Percentiles rank a stretch among this genome's conserved stretches.
These are phyloP conservation scores for Anser cygnoides DNA, from an alignment of 2,113 vertebrate genomes.

Conservation along the genomic window DNA sequence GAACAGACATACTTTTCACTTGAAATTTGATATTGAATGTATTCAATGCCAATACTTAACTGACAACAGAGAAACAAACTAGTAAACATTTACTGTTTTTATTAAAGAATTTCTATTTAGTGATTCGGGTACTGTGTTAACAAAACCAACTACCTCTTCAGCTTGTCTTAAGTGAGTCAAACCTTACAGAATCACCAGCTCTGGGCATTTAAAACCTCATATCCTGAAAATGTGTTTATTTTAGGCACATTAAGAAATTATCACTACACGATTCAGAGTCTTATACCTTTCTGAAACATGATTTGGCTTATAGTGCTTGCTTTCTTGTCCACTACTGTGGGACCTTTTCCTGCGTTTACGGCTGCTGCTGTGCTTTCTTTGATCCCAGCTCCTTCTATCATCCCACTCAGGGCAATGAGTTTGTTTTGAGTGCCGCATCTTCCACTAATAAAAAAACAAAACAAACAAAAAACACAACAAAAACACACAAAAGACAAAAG, in stretches of 20 bases:
- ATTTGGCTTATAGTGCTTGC: constrained; percentile 80
- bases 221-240: neutral
- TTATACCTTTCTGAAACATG: constrained; percentile 85
- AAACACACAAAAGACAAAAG: neutral
- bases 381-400: constrained; percentile 82
- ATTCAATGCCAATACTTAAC: neutral
- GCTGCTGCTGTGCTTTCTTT: constrained; percentile 79
- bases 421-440: constrained; percentile 90
- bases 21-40: neutral
- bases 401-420: constrained; percentile 83
- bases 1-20: neutral
- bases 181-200: neutral
- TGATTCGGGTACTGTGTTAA: neutral
- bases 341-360: constrained; percentile 85
- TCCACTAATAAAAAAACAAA: constrained; percentile 39
- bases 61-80: neutral
- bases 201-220: neutral
- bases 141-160: neutral
- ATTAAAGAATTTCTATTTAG: neutral
- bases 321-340: constrained; percentile 90
- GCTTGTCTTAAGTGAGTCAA: neutral
- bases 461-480: neutral
- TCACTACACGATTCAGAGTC: constrained; percentile 14
- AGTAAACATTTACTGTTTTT: neutral
- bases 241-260: neutral